phyloP scores from a whole-genome alignment of 2,113 vertebrate genomes.

The Candoia aspera region DNA sequence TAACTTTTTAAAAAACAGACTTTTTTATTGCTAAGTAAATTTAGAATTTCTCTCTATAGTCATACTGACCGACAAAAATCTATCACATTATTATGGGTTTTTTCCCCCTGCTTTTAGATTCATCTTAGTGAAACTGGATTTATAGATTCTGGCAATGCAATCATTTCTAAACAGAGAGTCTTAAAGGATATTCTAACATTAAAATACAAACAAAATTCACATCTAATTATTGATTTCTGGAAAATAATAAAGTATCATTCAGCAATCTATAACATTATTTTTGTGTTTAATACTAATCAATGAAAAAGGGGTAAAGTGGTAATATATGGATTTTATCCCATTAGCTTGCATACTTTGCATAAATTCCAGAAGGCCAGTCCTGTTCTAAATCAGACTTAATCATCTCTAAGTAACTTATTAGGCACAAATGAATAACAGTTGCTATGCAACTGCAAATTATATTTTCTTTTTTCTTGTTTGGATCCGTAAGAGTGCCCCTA shows the following conservation, averaged over 20 bases:
- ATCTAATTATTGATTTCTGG: neutral
- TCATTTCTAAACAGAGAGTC: neutral
- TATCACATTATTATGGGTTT: no score
- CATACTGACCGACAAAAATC: neutral
- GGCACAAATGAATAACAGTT: conserved; percentile 17
- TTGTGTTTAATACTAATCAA: neutral
- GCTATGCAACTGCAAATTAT: conserved; percentile 32
- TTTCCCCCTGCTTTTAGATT: neutral
- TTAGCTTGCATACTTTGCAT: neutral
- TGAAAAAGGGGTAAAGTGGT: neutral
- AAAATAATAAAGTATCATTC: neutral
- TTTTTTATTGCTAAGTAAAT: neutral
- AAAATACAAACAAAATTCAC: neutral
- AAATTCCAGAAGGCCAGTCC: conserved; percentile 12
- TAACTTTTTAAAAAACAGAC: no score
- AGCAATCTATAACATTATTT: neutral
- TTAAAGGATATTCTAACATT: neutral
- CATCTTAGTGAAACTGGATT: neutral
- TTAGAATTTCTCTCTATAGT: neutral
- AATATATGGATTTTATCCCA: neutral
- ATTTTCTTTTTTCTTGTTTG: conserved; percentile 38
- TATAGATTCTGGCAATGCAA: neutral
- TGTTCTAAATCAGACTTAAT: conserved; percentile 34
- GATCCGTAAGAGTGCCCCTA: conserved; percentile 46
- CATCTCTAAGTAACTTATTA: neutral